These are phyloP conservation scores for Drosophila asahinai DNA, from an alignment of 1,140 invertebrate species.

Conservation along the genomic window DNA sequence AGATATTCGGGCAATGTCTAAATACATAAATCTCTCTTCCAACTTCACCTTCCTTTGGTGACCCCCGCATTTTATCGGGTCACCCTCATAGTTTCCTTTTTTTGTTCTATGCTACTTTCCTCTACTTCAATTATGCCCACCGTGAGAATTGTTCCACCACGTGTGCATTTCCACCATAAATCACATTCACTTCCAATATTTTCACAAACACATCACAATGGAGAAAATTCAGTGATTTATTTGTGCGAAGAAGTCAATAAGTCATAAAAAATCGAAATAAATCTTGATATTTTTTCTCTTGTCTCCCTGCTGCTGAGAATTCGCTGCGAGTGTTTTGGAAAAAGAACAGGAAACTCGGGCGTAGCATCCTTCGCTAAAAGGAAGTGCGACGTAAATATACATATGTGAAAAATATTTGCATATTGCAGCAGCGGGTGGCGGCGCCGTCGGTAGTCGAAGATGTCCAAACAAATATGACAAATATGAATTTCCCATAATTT, in stretches of 20 bases:
- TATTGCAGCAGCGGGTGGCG: conserved; percentile 53
- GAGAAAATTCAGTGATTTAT: conserved; percentile 77
- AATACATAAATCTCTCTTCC: not conserved
- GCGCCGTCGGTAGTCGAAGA: conserved; percentile 41
- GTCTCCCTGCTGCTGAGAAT: conserved; percentile 9
- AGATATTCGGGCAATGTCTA: not conserved
- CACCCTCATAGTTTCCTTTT: conserved; percentile 5
- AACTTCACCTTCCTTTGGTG: not conserved
- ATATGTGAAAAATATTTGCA: conserved; percentile 78
- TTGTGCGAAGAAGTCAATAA: conserved; percentile 78
- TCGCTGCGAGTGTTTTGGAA: conserved; percentile 20
- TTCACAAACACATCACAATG: conserved; percentile 79
- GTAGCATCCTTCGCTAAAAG: conserved; percentile 21
- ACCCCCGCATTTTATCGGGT: conserved; percentile 14
- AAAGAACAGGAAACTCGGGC: conserved; percentile 23
- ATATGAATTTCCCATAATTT: conserved; percentile 49
- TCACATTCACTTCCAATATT: conserved; percentile 77
- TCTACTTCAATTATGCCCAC: conserved; percentile 38
- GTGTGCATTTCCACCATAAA: conserved; percentile 56
- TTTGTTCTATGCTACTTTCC: conserved; percentile 11
- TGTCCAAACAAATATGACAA: conserved; percentile 78
- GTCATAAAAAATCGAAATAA: conserved; percentile 78
- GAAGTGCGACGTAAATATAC: conserved; percentile 37
- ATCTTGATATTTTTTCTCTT: conserved; percentile 47
- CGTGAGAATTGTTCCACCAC: conserved; percentile 49